Conservation (phyloP, 2,888 invertebrate genomes). For the Aphrophora alni region DNA sequence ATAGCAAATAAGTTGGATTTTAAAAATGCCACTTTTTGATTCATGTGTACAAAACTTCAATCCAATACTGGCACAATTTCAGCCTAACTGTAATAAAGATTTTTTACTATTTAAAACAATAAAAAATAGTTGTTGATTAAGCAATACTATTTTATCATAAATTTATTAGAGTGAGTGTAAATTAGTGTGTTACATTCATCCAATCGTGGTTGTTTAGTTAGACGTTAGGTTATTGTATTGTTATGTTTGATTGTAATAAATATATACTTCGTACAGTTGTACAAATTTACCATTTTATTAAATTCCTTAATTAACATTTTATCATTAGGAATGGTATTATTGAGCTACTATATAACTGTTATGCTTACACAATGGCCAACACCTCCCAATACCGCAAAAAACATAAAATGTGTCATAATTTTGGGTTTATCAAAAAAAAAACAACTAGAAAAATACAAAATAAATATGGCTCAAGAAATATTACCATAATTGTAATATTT, state of each 20-base stretch:
- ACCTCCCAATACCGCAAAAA: no score
- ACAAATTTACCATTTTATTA: not conserved
- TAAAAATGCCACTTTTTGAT: not conserved
- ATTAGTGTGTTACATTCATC: not conserved
- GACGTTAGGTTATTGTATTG: not conserved
- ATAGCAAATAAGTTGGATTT: not conserved
- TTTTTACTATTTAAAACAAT: not conserved
- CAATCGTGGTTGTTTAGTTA: not conserved
- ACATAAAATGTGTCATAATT: no score
- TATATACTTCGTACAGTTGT: not conserved
- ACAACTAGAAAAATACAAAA: no score
- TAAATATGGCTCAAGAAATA: no score
- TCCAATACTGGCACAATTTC: not conserved
- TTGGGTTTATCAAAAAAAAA: no score
- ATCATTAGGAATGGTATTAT: no score
- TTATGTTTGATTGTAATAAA: constrained; percentile 1
- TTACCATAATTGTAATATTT: no score
- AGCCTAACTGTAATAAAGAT: not conserved
- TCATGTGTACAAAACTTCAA: not conserved
- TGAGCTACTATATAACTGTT: no score
- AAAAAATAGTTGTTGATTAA: not conserved
- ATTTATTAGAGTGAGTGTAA: not conserved
- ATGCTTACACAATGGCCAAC: no score
- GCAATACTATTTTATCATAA: not conserved
- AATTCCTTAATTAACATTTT: not conserved